Evolutionary conservation across 2,797 vertebrate species (phyloP).

Genomic region (Lutjanus campechanus): DNA sequence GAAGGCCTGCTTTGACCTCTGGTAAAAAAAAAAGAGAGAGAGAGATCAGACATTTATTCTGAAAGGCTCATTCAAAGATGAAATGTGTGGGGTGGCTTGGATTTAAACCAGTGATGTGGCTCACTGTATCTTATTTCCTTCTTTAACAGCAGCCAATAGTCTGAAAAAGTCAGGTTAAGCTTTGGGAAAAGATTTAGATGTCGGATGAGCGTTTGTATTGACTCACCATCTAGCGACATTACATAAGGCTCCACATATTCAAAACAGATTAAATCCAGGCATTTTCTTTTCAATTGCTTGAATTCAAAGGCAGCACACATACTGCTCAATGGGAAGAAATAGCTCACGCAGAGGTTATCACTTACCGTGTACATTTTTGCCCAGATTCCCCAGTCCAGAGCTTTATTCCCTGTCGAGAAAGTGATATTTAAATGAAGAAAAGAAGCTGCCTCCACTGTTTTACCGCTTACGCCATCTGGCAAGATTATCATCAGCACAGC

Average conservation of each 20-base stretch:
- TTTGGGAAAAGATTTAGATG: neutral
- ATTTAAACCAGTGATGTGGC: constrained; percentile 6
- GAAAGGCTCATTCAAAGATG: constrained; percentile 22
- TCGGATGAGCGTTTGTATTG: constrained; percentile 1
- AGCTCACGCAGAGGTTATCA: constrained; percentile 8
- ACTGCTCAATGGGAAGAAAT: neutral
- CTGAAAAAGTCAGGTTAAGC: constrained; percentile 6
- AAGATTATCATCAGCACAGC: constrained; percentile 66
- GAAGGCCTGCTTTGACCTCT: constrained; percentile 31
- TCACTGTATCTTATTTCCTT: constrained; percentile 11
- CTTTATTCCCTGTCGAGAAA: constrained; percentile 46
- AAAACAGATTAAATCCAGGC: neutral
- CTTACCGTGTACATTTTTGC: constrained; percentile 1
- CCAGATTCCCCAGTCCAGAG: constrained; percentile 20
- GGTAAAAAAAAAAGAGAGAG: constrained; percentile 27
- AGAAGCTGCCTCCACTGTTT: constrained; percentile 66
- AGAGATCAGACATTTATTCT: constrained; percentile 27
- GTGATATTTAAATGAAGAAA: constrained; percentile 63
- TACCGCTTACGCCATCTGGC: constrained; percentile 72
- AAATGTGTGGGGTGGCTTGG: constrained; percentile 12
- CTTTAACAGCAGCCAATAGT: neutral
- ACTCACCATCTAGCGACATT: constrained; percentile 10
- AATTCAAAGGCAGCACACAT: neutral
- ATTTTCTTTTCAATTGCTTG: neutral
- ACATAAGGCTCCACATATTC: constrained; percentile 1